A percentile compares a stretch with the other conserved stretches of the same genome.
phyloP scores from a whole-genome alignment of 1,140 invertebrate genomes.

The Globodera rostochiensis region DNA sequence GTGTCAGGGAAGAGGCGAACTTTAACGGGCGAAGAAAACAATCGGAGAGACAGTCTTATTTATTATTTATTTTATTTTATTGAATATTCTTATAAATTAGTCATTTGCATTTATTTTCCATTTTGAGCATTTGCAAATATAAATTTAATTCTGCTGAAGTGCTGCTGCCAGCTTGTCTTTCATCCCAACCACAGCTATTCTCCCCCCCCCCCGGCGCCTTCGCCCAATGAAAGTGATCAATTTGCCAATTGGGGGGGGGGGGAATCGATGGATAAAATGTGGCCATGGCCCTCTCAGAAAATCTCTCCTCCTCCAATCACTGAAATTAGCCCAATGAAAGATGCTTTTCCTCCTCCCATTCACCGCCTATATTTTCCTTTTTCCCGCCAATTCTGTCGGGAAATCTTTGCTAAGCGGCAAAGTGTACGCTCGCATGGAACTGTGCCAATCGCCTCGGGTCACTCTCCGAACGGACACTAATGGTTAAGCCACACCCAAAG shows the following conservation, averaged over 20 bases:
- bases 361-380: background rate
- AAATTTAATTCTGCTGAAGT: background rate
- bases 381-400: too few species aligned
- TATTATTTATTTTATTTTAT: too few species aligned
- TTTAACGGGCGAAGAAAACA: background rate
- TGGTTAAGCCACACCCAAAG: background rate
- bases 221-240: background rate
- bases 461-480: background rate
- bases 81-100: too few species aligned
- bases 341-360: background rate
- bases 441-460: conserved; percentile 5
- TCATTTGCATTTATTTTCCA: background rate
- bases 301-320: background rate
- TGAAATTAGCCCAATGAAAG: background rate
- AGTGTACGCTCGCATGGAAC: conserved; percentile 12
- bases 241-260: background rate
- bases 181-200: background rate
- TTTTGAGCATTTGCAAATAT: background rate
- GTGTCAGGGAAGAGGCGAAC: conserved; percentile 50
- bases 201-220: background rate
- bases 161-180: background rate
- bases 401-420: background rate
- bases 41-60: background rate
- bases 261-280: background rate
- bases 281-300: background rate